These are phyloP conservation scores for Drosophila algonquin DNA, from an alignment of 2,888 invertebrate genomes.

Conservation along the genomic window DNA sequence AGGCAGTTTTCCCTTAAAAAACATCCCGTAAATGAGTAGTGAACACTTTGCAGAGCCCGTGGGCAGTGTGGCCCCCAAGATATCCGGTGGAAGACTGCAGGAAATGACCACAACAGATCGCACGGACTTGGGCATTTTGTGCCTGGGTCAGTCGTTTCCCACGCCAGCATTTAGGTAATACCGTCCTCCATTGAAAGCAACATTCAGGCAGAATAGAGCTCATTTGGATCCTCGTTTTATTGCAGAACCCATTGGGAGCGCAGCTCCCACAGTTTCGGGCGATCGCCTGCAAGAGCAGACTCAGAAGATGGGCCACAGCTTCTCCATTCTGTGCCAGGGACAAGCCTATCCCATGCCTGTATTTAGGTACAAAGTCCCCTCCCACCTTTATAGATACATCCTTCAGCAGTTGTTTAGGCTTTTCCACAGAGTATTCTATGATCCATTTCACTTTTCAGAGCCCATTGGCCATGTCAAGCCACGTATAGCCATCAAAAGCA, in stretches of 20 bases:
- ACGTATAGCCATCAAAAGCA: slow-evolving; percentile 80
- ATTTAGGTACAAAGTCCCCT: slow-evolving; percentile 87
- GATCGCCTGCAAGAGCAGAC: slow-evolving; percentile 86
- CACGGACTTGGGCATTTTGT: slow-evolving; percentile 83
- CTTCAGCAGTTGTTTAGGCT: slow-evolving; percentile 50
- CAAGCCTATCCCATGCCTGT: slow-evolving; percentile 90
- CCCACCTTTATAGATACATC: no score
- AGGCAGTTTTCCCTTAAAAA: not conserved
- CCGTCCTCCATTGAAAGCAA: not conserved
- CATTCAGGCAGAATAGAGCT: slow-evolving; percentile 51
- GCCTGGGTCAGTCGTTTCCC: slow-evolving; percentile 86
- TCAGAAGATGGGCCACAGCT: slow-evolving; percentile 84
- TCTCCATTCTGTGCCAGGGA: slow-evolving; percentile 89
- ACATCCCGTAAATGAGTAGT: no score
- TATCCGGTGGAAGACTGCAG: slow-evolving; percentile 85
- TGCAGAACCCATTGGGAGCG: slow-evolving; percentile 88
- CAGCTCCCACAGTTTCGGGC: slow-evolving; percentile 87
- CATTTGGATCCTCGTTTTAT: slow-evolving; percentile 1
- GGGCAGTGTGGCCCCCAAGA: slow-evolving; percentile 85
- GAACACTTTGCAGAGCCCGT: slow-evolving; percentile 84
- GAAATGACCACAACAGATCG: slow-evolving; percentile 81
- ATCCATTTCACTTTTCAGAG: slow-evolving; percentile 59
- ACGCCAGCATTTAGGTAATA: slow-evolving; percentile 85
- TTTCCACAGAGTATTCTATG: no score
- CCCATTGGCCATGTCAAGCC: slow-evolving; percentile 82